Evolutionary conservation across 2,113 vertebrate species (phyloP).

Genomic region (Carlito syrichta): DNA sequence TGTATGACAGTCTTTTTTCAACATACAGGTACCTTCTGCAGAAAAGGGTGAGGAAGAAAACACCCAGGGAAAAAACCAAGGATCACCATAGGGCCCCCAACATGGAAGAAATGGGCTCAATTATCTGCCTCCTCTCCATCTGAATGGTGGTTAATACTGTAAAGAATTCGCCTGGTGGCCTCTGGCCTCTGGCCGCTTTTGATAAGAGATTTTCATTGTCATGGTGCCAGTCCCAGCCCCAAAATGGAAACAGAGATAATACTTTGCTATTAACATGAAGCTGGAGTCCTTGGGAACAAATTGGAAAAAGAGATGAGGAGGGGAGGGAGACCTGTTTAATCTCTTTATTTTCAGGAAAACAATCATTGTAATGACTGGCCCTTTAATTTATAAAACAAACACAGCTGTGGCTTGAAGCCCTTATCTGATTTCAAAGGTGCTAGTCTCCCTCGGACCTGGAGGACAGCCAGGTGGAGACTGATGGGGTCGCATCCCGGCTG

Average conservation of each 20-base stretch:
- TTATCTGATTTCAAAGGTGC: constrained; percentile 79
- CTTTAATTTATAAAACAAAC: constrained; percentile 82
- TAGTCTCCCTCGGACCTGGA: constrained; percentile 57
- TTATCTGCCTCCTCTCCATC: constrained; percentile 71
- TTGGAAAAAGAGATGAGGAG: constrained; percentile 64
- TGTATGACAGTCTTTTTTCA: neutral
- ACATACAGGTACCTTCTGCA: neutral
- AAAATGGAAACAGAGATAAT: constrained; percentile 63
- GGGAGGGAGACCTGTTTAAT: constrained; percentile 59
- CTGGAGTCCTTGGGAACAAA: constrained; percentile 74
- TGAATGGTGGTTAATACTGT: constrained; percentile 76
- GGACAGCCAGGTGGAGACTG: neutral
- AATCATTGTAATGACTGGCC: constrained; percentile 79
- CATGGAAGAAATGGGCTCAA: constrained; percentile 66
- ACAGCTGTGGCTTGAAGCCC: constrained; percentile 80
- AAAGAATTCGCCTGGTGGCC: constrained; percentile 73
- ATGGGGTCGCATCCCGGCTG: neutral
- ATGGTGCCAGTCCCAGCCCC: constrained; percentile 43
- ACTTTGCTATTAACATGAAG: constrained; percentile 47
- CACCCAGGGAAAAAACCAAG: neutral
- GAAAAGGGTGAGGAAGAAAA: neutral
- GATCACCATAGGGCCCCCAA: constrained; percentile 35
- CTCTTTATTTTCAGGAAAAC: constrained; percentile 80
- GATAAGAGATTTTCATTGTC: constrained; percentile 77
- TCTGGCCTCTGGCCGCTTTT: constrained; percentile 66